Conservation (phyloP, 2,888 invertebrate species). For the Noctua fimbriata region DNA sequence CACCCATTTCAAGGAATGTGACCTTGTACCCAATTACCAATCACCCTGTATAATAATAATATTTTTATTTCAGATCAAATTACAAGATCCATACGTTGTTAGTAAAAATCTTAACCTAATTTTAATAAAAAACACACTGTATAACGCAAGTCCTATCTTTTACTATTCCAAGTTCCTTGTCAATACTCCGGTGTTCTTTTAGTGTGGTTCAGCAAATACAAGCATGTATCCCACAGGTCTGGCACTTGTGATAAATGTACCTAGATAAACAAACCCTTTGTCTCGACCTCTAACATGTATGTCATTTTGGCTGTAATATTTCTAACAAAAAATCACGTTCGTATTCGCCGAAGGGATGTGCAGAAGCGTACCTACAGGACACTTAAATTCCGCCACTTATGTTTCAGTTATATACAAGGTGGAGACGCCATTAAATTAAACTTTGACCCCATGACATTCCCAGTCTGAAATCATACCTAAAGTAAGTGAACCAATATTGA, state of each 20-base stretch:
- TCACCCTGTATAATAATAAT: not conserved
- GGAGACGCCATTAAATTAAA: not conserved
- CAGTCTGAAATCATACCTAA: too few relatives aligned
- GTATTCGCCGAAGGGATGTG: not conserved
- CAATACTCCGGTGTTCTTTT: slow-evolving; percentile 7
- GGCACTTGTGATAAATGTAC: slow-evolving; percentile 22
- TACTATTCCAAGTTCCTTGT: too few relatives aligned
- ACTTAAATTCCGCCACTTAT: too few relatives aligned
- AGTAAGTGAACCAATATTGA: too few relatives aligned
- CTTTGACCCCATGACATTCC: too few relatives aligned
- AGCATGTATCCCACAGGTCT: not conserved
- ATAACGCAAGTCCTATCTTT: too few relatives aligned
- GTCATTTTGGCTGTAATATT: not conserved
- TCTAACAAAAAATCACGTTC: not conserved
- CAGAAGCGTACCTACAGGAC: not conserved
- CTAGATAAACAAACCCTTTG: slow-evolving; percentile 14
- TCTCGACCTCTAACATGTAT: not conserved
- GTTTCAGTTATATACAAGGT: not conserved
- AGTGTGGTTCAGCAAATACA: slow-evolving; percentile 29
- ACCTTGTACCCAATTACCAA: too few relatives aligned
- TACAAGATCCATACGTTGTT: too few relatives aligned
- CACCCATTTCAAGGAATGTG: too few relatives aligned
- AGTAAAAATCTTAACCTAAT: too few relatives aligned
- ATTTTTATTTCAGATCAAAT: too few relatives aligned
- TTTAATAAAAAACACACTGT: too few relatives aligned